Conservation (phyloP, 2,113 vertebrate species). For the Coracopsis vasa region DNA sequence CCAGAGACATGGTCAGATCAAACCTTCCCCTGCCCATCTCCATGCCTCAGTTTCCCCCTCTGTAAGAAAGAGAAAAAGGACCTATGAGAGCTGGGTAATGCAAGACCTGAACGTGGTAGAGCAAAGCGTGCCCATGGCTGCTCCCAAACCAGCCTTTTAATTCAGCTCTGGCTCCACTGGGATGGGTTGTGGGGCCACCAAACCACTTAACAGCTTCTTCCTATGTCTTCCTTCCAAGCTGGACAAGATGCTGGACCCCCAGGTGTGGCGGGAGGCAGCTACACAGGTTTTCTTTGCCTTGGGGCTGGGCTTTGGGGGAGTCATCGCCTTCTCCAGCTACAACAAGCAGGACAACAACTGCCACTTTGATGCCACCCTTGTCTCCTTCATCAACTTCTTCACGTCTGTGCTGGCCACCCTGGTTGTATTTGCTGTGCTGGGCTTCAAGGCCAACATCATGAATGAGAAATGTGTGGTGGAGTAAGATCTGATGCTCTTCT, state of each 20-base stretch:
- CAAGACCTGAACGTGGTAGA: rapidly evolving
- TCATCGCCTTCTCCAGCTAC: slow-evolving; percentile 99
- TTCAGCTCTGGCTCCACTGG: not conserved
- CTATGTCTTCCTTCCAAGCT: slow-evolving; percentile 71
- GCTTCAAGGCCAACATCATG: slow-evolving; percentile 98
- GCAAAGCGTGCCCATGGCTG: not conserved
- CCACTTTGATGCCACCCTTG: slow-evolving; percentile 93
- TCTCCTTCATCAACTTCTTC: slow-evolving; percentile 96
- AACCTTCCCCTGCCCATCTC: not conserved
- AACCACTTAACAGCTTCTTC: not conserved
- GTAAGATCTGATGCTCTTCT: slow-evolving; percentile 72
- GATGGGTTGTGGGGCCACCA: not conserved
- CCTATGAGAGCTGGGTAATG: too few species aligned
- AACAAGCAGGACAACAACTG: slow-evolving; percentile 99
- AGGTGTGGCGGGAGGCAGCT: slow-evolving; percentile 97
- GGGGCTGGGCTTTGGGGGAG: slow-evolving; percentile 94
- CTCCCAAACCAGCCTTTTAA: not conserved
- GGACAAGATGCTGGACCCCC: slow-evolving; percentile 98
- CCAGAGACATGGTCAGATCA: not conserved
- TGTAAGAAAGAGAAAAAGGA: not conserved
- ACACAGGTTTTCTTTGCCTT: slow-evolving; percentile 97
- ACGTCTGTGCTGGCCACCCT: slow-evolving; percentile 95
- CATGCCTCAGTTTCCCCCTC: not conserved
- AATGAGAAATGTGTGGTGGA: slow-evolving; percentile 98
- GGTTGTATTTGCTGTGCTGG: slow-evolving; percentile 96